Conservation (phyloP, 2,113 vertebrate species). For the Nothocercus julius region DNA sequence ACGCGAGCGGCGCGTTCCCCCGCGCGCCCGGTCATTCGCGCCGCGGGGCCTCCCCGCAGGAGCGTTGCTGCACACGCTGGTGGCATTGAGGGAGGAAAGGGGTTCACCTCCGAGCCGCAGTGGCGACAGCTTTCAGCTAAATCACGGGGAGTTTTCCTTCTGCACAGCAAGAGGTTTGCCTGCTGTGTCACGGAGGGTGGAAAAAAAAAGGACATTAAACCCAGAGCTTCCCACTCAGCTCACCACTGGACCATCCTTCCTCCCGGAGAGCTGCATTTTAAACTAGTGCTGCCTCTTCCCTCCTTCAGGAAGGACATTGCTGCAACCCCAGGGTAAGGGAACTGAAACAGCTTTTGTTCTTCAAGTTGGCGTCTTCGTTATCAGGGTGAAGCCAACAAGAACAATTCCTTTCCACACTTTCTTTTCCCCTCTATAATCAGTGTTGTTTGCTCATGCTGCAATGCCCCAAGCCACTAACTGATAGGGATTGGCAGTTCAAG, state of each 20-base stretch:
- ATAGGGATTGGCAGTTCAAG: background rate
- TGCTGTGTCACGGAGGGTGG: background rate
- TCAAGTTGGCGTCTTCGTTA: conserved; percentile 34
- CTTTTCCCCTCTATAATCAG: conserved; percentile 23
- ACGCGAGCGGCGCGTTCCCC: no score
- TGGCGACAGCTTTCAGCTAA: background rate
- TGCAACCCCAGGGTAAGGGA: background rate
- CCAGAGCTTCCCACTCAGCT: background rate
- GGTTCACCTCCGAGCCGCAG: background rate
- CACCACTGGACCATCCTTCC: background rate
- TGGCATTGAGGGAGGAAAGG: background rate
- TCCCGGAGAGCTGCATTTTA: background rate
- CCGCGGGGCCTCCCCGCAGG: background rate
- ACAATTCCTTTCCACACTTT: conserved; percentile 26
- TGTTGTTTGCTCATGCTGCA: conserved; percentile 38
- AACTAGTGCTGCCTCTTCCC: background rate
- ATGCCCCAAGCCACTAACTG: background rate
- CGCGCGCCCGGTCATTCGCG: no score
- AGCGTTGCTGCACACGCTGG: background rate
- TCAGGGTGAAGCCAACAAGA: conserved; percentile 13
- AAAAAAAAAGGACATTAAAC: background rate
- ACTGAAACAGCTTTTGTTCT: conserved; percentile 2
- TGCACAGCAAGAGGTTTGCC: background rate
- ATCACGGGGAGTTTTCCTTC: background rate
- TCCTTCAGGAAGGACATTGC: background rate